Conservation (phyloP, 2,113 vertebrate species). For the Chascanopsetta lugubris region DNA sequence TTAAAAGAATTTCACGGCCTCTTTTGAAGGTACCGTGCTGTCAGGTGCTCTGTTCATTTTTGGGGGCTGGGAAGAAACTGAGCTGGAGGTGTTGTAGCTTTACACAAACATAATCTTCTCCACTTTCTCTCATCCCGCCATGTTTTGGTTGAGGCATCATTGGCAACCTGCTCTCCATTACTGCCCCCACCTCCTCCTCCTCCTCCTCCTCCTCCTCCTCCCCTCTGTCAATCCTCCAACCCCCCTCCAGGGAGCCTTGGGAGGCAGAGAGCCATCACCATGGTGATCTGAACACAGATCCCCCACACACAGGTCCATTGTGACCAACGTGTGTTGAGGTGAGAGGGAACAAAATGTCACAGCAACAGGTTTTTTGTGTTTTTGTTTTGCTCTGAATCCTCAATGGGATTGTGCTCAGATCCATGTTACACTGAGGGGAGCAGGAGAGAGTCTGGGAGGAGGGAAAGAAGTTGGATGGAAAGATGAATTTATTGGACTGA, state of each 20-base stretch:
- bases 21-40: constrained; percentile 25
- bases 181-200: no score
- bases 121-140: constrained; percentile 19
- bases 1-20: constrained; percentile 44
- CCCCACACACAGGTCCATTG: constrained; percentile 78
- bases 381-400: constrained; percentile 79
- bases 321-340: constrained; percentile 80
- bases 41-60: constrained; percentile 33
- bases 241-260: constrained; percentile 73
- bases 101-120: no score
- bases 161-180: constrained; percentile 66
- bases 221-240: constrained; percentile 29
- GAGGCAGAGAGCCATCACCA: constrained; percentile 82
- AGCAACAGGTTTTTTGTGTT: constrained; percentile 82
- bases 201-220: constrained; percentile 31
- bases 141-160: constrained; percentile 54
- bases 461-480: constrained; percentile 41
- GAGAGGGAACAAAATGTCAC: constrained; percentile 85
- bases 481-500: constrained; percentile 32
- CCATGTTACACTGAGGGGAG: constrained; percentile 62
- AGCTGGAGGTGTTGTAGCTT: not conserved
- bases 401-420: constrained; percentile 75
- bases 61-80: constrained; percentile 2
- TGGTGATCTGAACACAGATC: constrained; percentile 82
- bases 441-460: constrained; percentile 36